Evolutionary conservation across 2,113 vertebrate genomes (phyloP), one percentile per base, ranked within the genome.

Genomic region (Gorsachius goisagi): DNA sequence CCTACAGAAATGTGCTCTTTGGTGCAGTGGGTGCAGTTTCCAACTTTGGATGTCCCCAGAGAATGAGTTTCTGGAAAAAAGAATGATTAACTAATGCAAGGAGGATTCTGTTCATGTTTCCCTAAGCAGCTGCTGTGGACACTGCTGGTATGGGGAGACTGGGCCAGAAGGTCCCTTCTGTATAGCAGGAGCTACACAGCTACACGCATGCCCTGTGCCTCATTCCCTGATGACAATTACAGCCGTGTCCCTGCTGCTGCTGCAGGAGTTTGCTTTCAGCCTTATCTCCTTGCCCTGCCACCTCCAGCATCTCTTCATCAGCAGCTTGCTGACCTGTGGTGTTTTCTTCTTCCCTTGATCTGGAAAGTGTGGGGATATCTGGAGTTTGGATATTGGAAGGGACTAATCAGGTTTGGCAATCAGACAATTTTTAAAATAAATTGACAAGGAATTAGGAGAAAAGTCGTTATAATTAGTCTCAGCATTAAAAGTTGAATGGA

Each of bases 201-300:
- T 41, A 41, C 6, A 67, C 19, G 17, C 0, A 1, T 52, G 9
- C 22, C 15, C 37, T 63, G 3, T 55, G 39, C 39, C 39, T 69
- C 26, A 6, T 76, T 73, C 33, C 35, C 32, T 12, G 12, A 39
- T n/a, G 68, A 20, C 6, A 6, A 10, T 33, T 20, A 32, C 6
- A 72, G 26, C 9, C 0, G 0, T 41, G 35, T 35, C 24, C 26
- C 33, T 76, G 18, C 55, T 74, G 55, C 49, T 0, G 1, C n/a
- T 26, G 47, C n/a, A 53, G 32, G 26, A 72, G 56, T 77, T 78
- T 60, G 9, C 52, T 64, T 37, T 80, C 62, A 52, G 23, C 11
- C 17, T 56, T 62, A 59, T 27, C 10, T 62, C 35, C 52, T 72
- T 1, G 0, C 12, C 18, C 32, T 39, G 33, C 16, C 3, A 1